Evolutionary conservation across 92 coral and sea anemone species (phyloP), one percentile per base, ranked within the genome.

Genomic region (Pocillopora meandrina): DNA sequence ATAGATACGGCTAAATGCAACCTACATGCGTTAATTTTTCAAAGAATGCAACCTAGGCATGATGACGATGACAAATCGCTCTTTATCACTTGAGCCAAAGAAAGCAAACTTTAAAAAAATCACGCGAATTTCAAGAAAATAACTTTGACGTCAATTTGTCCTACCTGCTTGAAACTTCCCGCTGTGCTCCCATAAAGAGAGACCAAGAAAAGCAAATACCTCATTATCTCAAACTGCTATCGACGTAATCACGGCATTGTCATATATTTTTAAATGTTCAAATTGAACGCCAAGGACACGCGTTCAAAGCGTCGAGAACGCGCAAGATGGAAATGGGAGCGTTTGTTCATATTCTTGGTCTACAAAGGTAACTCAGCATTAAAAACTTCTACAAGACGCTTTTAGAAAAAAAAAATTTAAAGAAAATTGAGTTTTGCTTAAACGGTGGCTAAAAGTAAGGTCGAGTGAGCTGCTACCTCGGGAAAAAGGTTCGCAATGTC

Each of bases 381-480:
- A 26, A 26, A 26, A 26, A 26, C 26, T 26, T 26, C 26, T 26
- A 26, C 26, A 26, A 26, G 26, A 26, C 26, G 26, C 26, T 26
- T 26, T 26, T 26, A 26, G 26, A 26, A 26, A 63, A 21, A 47
- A n/a, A 0, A 15, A 52, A 19, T 36, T 78, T 10, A 11, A 3
- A 20, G 34, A 47, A 67, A 42, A 67, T 23, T 66, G 0, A 47
- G 1, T 13, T 52, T 55, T 66, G 65, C 52, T 17, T 33, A 66
- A 65, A 23, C 21, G 61, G 60, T 21, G 56, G 59, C 74, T 81
- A 12, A 70, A 57, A 56, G 57, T 35, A 35, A 34, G 60, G 34
- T 16, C 47, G 19, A 74, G 60, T 61, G 42, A 52, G 79, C 80
- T 72, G 73, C 73, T 82, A 74, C 47, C 17, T 56, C 42, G 80